Evolutionary conservation across 2,797 vertebrate species (phyloP).

Genomic region (Australoheros facetus): DNA sequence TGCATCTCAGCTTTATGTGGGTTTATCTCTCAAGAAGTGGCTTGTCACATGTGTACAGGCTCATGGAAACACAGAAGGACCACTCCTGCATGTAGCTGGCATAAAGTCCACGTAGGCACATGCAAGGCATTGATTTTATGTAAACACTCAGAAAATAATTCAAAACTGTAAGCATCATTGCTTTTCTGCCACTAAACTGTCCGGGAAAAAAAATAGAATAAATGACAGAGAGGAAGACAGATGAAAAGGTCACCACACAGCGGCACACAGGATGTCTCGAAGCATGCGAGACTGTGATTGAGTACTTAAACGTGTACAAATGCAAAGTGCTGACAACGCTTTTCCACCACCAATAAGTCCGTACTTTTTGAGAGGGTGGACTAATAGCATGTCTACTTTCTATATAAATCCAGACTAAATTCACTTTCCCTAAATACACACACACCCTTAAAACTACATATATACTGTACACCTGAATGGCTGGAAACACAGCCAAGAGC

Average conservation of each 20-base stretch:
- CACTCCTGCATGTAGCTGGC: conserved; percentile 1
- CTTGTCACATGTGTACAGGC: conserved; percentile 26
- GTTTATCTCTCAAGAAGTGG: conserved; percentile 45
- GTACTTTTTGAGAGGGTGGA: conserved; percentile 50
- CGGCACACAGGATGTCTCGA: conserved; percentile 36
- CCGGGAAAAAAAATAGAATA: conserved; percentile 56
- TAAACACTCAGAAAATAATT: conserved; percentile 41
- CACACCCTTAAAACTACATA: conserved; percentile 69
- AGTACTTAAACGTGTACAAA: conserved; percentile 23
- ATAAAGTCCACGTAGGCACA: conserved; percentile 2
- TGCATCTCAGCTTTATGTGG: conserved; percentile 51
- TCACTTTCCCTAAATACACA: conserved; percentile 68
- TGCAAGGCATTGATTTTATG: conserved; percentile 32
- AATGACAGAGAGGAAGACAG: conserved; percentile 61
- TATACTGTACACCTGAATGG: conserved; percentile 61
- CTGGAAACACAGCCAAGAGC: conserved; percentile 54
- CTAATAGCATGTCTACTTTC: conserved; percentile 78
- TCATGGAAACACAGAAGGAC: neutral
- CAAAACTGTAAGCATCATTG: conserved; percentile 44
- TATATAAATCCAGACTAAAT: conserved; percentile 78
- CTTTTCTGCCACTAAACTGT: conserved; percentile 19
- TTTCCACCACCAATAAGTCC: conserved; percentile 49
- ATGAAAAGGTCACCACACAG: conserved; percentile 44
- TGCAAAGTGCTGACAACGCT: conserved; percentile 58
- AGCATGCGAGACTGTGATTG: conserved; percentile 16